Base-by-base conservation (phyloP, 2,797 vertebrate species). In the Enteromius mattozi region DNA sequence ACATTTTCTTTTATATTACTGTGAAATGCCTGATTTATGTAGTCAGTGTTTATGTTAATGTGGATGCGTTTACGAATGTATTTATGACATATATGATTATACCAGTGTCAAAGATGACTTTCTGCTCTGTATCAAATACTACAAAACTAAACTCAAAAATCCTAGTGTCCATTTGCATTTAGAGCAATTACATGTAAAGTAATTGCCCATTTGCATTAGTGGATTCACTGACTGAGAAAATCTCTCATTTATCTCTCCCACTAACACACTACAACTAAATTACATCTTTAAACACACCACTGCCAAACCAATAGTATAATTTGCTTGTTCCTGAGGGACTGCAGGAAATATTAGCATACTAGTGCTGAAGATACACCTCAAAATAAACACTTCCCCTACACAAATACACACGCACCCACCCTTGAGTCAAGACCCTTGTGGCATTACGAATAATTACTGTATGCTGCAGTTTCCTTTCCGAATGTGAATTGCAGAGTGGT, bases 301-400 rank as follows among this genome's bases (percentile, higher is more conserved):
- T 49, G 40, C 40, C 49, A 71, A 80, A 71, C 35, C 56, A 65
- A 51, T 49, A 49, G 56, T 59, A 63, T 88, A 83, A 91, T 90
- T 86, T 51, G 71, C 88, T 86, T 86, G 84, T 83, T 24, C 71
- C 54, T 17, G 16, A 59, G 56, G 56, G 42, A 70, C 27, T n/a
- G 40, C 17, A 33, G 17, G 42, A 71, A 61, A 82, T 56, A 80
- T 63, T 66, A 63, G 54, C 76, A 74, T 27, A 33, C 6, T 33
- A n/a, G 61, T 51, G 19, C 24, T 61, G 68, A 24, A 81, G 19
- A 75, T 24, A 63, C 16, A 63, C 69, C 27, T 74, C 40, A 61
- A 74, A 82, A 75, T 45, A 49, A 54, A 69, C 56, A 83, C 33
- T 35, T 54, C 81, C 78, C 63, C 21, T 16, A 82, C 35, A 80